Percentiles rank a stretch among this genome's conserved stretches.
Conservation (phyloP, 2,888 invertebrate species). For the Bimastos eiseni region DNA sequence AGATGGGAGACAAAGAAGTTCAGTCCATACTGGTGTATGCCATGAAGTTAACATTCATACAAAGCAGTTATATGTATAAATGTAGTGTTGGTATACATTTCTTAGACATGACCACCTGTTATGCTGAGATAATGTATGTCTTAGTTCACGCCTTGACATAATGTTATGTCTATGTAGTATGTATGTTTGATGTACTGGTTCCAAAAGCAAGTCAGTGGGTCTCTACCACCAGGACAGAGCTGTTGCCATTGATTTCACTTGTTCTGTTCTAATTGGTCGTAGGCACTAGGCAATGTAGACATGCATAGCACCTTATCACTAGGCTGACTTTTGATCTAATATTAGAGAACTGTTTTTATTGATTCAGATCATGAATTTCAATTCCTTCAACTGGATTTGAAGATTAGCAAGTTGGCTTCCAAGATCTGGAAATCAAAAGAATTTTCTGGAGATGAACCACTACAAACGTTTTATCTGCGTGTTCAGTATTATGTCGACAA, state of each 20-base stretch:
- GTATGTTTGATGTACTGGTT: not conserved
- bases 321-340: not conserved
- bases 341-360: slow-evolving; percentile 34
- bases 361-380: slow-evolving; percentile 91
- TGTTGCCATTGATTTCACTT: not conserved
- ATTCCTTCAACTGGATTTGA: slow-evolving; percentile 91
- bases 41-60: not conserved
- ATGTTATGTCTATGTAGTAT: not conserved
- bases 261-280: not conserved
- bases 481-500: slow-evolving; percentile 93
- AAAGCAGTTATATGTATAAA: too few relatives aligned
- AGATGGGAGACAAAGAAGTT: not conserved
- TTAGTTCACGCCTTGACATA: not conserved
- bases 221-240: not conserved
- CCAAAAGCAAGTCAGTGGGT: not conserved
- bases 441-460: slow-evolving; percentile 75
- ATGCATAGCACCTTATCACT: not conserved
- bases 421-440: slow-evolving; percentile 75
- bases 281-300: too few relatives aligned
- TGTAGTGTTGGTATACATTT: too few relatives aligned
- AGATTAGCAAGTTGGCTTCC: slow-evolving; percentile 92
- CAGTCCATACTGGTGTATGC: not conserved
- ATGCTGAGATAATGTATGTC: not conserved
- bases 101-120: not conserved
- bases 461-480: slow-evolving; percentile 83